A percentile compares a stretch with the other conserved stretches of the same genome.
phyloP scores from a whole-genome alignment of 1,140 invertebrate species.

The Sycophaga agraensis region DNA sequence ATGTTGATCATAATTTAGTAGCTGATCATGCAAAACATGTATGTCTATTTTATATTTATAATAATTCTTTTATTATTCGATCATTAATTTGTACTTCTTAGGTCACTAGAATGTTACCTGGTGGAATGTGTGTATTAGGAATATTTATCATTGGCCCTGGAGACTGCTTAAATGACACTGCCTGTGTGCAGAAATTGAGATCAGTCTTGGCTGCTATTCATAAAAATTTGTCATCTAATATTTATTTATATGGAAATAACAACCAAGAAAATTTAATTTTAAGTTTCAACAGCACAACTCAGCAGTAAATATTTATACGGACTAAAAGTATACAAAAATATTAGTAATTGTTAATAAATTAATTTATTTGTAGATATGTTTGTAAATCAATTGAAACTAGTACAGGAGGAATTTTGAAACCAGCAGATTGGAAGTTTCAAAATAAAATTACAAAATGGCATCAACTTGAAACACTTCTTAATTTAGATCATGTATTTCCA shows the following conservation, averaged over 20 bases:
- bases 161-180: slow-evolving; percentile 62
- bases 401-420: slow-evolving; percentile 51
- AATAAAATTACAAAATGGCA: slow-evolving; percentile 67
- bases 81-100: slow-evolving; percentile 35
- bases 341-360: slow-evolving; percentile 45
- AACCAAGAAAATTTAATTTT: slow-evolving; percentile 57
- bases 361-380: slow-evolving; percentile 39
- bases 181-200: slow-evolving; percentile 57
- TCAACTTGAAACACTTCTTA: slow-evolving; percentile 68
- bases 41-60: slow-evolving; percentile 28
- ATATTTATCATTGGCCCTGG: slow-evolving; percentile 64
- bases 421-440: slow-evolving; percentile 68
- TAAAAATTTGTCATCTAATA: slow-evolving; percentile 59
- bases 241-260: slow-evolving; percentile 62
- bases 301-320: slow-evolving; percentile 48
- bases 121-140: slow-evolving; percentile 75
- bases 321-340: too few relatives aligned
- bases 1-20: slow-evolving; percentile 64
- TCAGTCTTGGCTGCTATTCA: slow-evolving; percentile 60
- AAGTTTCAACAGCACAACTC: slow-evolving; percentile 56
- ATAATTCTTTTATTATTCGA: slow-evolving; percentile 16
- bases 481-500: slow-evolving; percentile 68
- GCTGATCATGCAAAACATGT: slow-evolving; percentile 71
- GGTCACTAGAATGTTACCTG: slow-evolving; percentile 80
- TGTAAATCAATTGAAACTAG: slow-evolving; percentile 49